Conservation (phyloP, 2,888 invertebrate species). For the Tetranychus truncatus region DNA sequence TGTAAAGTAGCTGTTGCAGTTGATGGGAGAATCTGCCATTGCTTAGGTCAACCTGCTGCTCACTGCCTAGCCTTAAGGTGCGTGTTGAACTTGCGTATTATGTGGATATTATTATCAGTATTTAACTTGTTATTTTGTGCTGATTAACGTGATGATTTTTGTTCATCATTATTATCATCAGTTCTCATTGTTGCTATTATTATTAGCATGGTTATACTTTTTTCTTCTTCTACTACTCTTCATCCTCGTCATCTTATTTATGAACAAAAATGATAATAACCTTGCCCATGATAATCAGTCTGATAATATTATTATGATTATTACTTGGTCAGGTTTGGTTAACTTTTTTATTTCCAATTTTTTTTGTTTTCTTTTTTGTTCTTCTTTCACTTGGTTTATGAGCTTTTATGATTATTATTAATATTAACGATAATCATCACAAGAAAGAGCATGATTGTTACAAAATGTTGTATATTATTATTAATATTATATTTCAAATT, state of each 20-base stretch:
- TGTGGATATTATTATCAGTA: not conserved
- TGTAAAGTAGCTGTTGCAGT: not conserved
- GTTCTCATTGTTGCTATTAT: not conserved
- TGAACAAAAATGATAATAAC: not conserved
- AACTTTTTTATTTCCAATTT: too few species aligned
- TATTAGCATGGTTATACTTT: not conserved
- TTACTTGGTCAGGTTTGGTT: not conserved
- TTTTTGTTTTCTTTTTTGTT: too few species aligned
- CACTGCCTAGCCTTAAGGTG: not conserved
- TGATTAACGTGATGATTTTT: not conserved
- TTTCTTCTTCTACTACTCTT: not conserved
- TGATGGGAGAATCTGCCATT: too few species aligned
- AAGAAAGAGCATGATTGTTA: too few species aligned
- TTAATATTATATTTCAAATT: too few species aligned
- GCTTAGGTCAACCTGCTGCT: not conserved
- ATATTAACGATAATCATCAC: too few species aligned
- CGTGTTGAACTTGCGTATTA: not conserved
- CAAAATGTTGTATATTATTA: too few species aligned
- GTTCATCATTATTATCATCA: not conserved
- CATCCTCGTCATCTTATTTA: not conserved
- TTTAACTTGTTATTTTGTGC: not conserved
- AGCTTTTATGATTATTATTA: too few species aligned
- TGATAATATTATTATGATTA: not conserved
- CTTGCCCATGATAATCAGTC: slow-evolving; percentile 3
- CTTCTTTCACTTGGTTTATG: too few species aligned